Evolutionary conservation across 2,888 invertebrate species (phyloP), one percentile per base, ranked within the genome.

Genomic region (Trichacis sp.): DNA sequence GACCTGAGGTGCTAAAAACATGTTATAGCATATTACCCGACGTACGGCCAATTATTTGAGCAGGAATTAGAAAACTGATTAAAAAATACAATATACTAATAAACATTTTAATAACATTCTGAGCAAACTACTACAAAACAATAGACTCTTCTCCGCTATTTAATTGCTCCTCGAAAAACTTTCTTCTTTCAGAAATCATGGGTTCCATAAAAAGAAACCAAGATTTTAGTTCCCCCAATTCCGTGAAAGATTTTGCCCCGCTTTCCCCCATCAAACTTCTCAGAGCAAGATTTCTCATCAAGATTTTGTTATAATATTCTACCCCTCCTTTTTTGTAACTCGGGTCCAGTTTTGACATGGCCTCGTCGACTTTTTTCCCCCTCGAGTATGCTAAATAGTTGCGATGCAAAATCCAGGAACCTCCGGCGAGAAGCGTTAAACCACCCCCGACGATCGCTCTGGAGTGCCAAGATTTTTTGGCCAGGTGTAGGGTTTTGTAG

Each of bases 251-350:
- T 5, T 82, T 85, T 75, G 89, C 87, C 0, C 92, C 92, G 46
- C 87, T 85, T 15, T 81, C 78, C 0, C 91, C 92, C 85, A 93
- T 85, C 8, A 94, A 79, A 60, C 86, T 85, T 71, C 92, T 86
- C 14, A 94, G 80, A 0, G 93, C 93, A 74, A 90, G 88, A 82
- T 95, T 95, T 78, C 92, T 89, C 72, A 89, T 85, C 36, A 93
- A 78, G 19, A 89, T 79, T 85, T 93, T 93, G 19, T 88, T 88
- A 79, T 94, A 95, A 85, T 89, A 95, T 79, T 91, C 90, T 24
- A 90, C 85, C 1, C 93, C 95, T 46, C 93, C 93, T 77, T 90
- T 87, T 8, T 90, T 84, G 80, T 90, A 93, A 42, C 90, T 86
- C 38, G 85, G 83, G 38, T 90, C 89, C 56, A 91, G 78, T 24